A percentile compares a stretch with the other conserved stretches of the same genome.
phyloP scores from a whole-genome alignment of 2,113 vertebrate genomes.

The Sprattus sprattus region DNA sequence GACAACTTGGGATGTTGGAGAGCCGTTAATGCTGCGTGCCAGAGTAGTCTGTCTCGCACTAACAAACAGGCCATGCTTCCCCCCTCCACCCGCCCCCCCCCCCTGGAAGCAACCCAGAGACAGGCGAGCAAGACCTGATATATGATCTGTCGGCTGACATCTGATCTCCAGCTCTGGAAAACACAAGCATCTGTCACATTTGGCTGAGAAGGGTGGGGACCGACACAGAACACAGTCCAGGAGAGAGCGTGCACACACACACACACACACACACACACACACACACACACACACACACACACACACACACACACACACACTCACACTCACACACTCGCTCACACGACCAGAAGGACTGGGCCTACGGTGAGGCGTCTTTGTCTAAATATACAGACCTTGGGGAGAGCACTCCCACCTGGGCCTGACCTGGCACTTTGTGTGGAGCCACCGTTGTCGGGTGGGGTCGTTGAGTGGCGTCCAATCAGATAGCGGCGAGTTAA shows the following conservation, averaged over 20 bases:
- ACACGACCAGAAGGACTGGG: slow-evolving; percentile 13
- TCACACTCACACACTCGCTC: too few relatives aligned
- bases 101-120: slow-evolving; percentile 35
- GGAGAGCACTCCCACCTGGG: background rate
- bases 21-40: background rate
- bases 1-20: background rate
- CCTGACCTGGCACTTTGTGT: background rate
- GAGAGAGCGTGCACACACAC: background rate
- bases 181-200: slow-evolving; percentile 58
- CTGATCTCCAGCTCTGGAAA: slow-evolving; percentile 53
- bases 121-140: slow-evolving; percentile 48
- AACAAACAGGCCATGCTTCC: background rate
- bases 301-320: slow-evolving; percentile 4
- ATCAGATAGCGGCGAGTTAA: slow-evolving; percentile 2
- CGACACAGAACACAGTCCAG: slow-evolving; percentile 47
- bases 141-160: slow-evolving; percentile 52
- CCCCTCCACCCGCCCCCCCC: background rate
- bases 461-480: background rate
- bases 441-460: background rate
- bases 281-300: background rate
- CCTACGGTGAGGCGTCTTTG: slow-evolving; percentile 35
- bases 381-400: slow-evolving; percentile 51
- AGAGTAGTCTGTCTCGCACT: background rate
- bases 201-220: slow-evolving; percentile 42
- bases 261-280: slow-evolving; percentile 4